phyloP scores from a whole-genome alignment of 2,113 vertebrate genomes.

The Sula dactylatra region DNA sequence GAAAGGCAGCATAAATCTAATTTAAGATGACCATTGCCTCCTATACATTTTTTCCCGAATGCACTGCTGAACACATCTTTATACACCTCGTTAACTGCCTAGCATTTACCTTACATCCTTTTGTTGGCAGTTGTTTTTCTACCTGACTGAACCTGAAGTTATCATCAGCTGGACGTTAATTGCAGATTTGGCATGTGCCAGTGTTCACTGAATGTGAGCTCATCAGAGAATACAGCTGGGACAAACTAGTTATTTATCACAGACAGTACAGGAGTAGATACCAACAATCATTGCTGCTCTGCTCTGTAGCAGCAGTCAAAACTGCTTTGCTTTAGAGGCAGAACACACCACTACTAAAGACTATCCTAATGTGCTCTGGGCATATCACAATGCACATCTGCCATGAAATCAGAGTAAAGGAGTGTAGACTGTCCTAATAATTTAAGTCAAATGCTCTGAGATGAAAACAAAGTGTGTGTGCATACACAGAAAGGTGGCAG shows the following conservation, averaged over 20 bases:
- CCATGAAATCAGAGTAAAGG: neutral
- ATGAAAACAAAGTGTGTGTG: neutral
- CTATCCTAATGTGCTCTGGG: neutral
- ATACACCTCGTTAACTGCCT: neutral
- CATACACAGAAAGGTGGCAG: neutral
- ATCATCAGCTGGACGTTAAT: neutral
- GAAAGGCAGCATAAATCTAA: neutral
- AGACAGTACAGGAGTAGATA: neutral
- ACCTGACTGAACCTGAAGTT: neutral
- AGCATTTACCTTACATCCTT: neutral
- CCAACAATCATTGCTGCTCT: neutral
- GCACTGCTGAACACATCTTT: neutral
- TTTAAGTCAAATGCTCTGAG: neutral
- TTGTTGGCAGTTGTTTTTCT: neutral
- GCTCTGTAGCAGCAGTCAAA: neutral
- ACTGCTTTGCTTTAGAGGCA: neutral
- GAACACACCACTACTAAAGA: neutral
- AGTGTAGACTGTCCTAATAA: neutral
- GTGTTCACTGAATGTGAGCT: neutral
- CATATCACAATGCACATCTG: neutral
- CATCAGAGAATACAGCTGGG: neutral
- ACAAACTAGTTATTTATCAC: neutral
- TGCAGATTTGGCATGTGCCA: neutral
- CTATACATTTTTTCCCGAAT: neutral
- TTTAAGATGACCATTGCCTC: neutral